A percentile compares a stretch with the other conserved stretches of the same genome.
These are phyloP conservation scores for Lanius collurio DNA, from an alignment of 2,113 vertebrate species.

Conservation along the genomic window DNA sequence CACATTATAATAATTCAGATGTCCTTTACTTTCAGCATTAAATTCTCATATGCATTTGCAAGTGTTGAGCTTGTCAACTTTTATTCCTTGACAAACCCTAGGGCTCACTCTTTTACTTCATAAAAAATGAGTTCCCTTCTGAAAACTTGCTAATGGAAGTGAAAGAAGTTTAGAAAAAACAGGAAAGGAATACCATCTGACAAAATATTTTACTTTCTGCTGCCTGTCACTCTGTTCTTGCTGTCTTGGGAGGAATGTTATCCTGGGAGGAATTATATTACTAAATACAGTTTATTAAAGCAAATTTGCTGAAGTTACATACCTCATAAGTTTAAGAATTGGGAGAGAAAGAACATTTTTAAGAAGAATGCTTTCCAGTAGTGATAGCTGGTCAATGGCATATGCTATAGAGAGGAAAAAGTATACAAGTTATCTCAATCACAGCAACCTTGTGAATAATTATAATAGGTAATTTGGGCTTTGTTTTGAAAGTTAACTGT, in stretches of 20 bases:
- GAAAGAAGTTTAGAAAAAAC: background rate
- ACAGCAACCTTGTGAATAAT: background rate
- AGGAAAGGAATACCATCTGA: background rate
- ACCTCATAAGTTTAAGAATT: background rate
- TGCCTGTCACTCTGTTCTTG: background rate
- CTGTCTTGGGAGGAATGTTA: background rate
- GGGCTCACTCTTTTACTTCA: constrained; percentile 40
- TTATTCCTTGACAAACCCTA: constrained; percentile 24
- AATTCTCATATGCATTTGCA: background rate
- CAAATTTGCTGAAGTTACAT: background rate
- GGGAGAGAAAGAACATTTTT: background rate
- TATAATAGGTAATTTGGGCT: background rate
- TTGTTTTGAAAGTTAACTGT: background rate
- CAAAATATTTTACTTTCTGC: constrained; percentile 1
- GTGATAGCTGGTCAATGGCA: background rate
- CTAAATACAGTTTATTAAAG: background rate
- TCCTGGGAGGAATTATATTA: background rate
- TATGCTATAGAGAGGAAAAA: background rate
- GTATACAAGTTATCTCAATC: background rate
- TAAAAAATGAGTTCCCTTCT: background rate
- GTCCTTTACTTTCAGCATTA: background rate
- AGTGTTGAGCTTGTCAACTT: background rate
- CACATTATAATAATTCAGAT: background rate
- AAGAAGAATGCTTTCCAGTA: background rate
- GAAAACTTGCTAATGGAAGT: constrained; percentile 10